Base-by-base conservation (phyloP, 2,113 vertebrate genomes). In the Pomatorhinus ruficollis region DNA sequence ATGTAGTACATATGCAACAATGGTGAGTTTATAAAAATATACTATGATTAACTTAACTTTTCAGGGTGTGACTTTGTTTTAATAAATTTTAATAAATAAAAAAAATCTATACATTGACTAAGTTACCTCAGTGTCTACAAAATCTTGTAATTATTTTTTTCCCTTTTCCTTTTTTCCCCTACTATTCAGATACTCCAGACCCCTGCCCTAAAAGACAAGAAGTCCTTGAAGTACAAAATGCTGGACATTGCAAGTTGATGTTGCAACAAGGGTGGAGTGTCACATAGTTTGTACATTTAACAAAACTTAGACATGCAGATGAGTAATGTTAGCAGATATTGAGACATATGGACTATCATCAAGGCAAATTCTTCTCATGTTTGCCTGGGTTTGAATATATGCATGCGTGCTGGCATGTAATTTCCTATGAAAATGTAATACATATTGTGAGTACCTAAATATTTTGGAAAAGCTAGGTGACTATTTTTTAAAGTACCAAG, bases 211-310 rank as follows among this genome's bases (percentile, higher is more conserved):
- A 76, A 64, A 75, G 53, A 75, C 77, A 64, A 2, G 23, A 56
- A 44, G 23, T 88, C 57, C 70, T 94, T 76, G 85, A 82, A 90
- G 23, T 39, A 93, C 22, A 54, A 45, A 90, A 76, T 66, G 19
- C 23, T 81, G 69, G 54, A 66, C 40, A 33, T 40, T 66, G 45
- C 12, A 60, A 72, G 49, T 0, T 83, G 49, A 45, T 93, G 56
- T 89, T 90, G 85, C 74, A 94, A 96, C 39, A 91, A 92, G 86
- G 95, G 85, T 87, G 90, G 74, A 91, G 78, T 91, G 75, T 50
- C 56, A 75, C 79, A 79, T 78, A 93, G 39, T 96, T 93, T 60
- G 39, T 37, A 83, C 75, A 76, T 89, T 94, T 92, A 95, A 70
- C 35, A 85, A 94, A 95, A 96, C 18, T 39, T 86, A 69, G 92